Evolutionary conservation across 2,888 invertebrate species (phyloP), one percentile per base, ranked within the genome.

Genomic region (Caenorhabditis panamensis): DNA sequence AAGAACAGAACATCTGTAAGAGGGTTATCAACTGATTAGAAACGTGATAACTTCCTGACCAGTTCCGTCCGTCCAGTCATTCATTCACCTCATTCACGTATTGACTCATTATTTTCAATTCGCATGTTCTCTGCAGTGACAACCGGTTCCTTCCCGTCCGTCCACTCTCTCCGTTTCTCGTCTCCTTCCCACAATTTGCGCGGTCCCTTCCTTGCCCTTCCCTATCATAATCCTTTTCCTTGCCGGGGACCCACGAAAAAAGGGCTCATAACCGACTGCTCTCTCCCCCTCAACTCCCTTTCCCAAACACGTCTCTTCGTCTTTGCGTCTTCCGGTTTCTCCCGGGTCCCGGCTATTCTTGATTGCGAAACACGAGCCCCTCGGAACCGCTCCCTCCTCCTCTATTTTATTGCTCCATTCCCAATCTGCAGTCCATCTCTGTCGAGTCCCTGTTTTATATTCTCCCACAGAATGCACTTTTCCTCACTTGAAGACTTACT

Each of bases 281-380:
- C 44, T 62, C 51, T n/a, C 28, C 28, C 37, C 18, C 28, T 66
- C 20, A 24, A 53, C 53, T 59, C 51, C 58, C 71, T 58, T 54
- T 61, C 71, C 62, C 31, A 59, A 59, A 53, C 31, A 51, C 64
- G 68, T 59, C 64, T 51, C 69, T 56, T 54, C 68, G 18, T 53
- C 58, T 59, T 58, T 18, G 47, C 61, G 63, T 37, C 78, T 64
- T 54, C 64, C 56, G 69, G 61, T 58, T 26, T 56, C 13, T 49
- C 36, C 64, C 37, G 18, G 20, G 20, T 37, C 49, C 18, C 22
- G 67, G 71, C 66, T 63, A 77, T 63, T 78, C 78, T 71, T 66
- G 78, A 78, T 78, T 78, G 78, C 78, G 78, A 78, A 78, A 78
- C 69, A 78, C 71, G 71, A 78, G 71, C 64, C 51, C 11, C 2